phyloP scores from a whole-genome alignment of 2,113 vertebrate species.

The Melospiza melodia region DNA sequence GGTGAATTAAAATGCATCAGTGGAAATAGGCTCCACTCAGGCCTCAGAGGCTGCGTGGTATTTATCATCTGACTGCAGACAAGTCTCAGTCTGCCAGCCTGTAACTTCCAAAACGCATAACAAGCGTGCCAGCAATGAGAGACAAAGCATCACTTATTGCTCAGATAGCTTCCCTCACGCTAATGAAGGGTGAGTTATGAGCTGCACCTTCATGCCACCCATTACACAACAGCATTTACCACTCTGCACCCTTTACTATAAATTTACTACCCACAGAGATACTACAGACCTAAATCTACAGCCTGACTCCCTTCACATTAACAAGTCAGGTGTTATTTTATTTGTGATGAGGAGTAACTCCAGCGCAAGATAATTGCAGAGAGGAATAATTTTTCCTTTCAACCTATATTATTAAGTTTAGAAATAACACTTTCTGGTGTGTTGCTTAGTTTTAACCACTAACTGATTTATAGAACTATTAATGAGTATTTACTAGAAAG shows the following conservation, averaged over 20 bases:
- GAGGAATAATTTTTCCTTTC: background rate
- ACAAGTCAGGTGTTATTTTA: background rate
- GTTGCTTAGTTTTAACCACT: background rate
- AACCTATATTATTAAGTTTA: background rate
- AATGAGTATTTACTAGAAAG: background rate
- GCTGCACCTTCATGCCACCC: background rate
- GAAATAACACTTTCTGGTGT: background rate
- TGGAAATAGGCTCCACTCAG: background rate
- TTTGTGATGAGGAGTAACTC: background rate
- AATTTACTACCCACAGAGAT: background rate
- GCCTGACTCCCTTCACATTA: background rate
- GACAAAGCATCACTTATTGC: background rate
- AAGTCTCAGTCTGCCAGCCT: background rate
- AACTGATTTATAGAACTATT: background rate
- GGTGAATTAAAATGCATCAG: background rate
- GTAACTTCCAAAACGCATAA: background rate
- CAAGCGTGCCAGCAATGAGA: background rate
- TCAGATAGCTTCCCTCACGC: background rate
- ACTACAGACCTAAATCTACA: background rate
- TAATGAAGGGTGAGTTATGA: background rate
- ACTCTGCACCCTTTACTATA: background rate
- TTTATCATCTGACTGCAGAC: background rate
- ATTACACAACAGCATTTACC: background rate
- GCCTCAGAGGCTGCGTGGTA: fast-evolving
- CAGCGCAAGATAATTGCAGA: background rate